phyloP scores from a whole-genome alignment of 1,140 invertebrate genomes.

The Stegodyphus dumicola region DNA sequence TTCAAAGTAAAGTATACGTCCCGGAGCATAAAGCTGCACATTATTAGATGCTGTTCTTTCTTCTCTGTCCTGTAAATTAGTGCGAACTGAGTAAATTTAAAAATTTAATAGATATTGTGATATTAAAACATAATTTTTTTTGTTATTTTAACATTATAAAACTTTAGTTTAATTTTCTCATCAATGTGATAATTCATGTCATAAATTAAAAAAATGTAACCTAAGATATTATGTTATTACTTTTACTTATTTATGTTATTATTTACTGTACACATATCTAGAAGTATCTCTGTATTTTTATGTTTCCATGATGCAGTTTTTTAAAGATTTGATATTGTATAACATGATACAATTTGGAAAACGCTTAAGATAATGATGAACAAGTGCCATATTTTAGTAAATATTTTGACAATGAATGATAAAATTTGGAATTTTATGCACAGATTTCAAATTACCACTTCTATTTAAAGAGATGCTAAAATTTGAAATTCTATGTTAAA shows the following conservation, averaged over 20 bases:
- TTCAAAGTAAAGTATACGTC: constrained; percentile 37
- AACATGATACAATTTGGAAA: no score
- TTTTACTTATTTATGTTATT: not conserved
- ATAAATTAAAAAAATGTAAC: not conserved
- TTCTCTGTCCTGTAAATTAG: not conserved
- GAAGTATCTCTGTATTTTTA: not conserved
- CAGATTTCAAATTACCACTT: no score
- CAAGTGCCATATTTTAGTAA: no score
- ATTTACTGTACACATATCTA: not conserved
- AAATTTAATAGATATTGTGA: not conserved
- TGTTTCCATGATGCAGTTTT: not conserved
- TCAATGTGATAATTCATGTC: not conserved
- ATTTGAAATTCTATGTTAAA: no score
- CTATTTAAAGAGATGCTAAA: no score
- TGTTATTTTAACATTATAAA: no score
- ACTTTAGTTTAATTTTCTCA: no score
- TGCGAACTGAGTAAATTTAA: not conserved
- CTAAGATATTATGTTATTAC: not conserved
- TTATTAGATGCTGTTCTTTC: not conserved
- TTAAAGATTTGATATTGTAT: no score
- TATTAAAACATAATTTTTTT: not conserved
- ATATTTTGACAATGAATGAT: no score
- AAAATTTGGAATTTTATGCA: no score
- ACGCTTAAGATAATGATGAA: no score
- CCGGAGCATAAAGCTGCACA: constrained; percentile 30